These are phyloP conservation scores for Stomatorhinus ivindoensis DNA, from an alignment of 2,113 vertebrate genomes.

Conservation along the genomic window DNA sequence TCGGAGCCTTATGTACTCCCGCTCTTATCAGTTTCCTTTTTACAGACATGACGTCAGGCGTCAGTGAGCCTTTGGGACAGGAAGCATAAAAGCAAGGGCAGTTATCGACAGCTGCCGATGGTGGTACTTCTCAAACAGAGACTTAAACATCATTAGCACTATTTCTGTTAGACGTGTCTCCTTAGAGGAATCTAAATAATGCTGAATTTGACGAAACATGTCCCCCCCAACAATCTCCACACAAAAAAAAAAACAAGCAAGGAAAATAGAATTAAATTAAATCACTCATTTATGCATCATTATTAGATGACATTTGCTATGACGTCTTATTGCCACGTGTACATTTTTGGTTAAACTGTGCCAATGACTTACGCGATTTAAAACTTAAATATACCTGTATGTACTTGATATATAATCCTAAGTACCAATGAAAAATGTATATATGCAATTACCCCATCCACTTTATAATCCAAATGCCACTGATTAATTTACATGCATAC, in stretches of 20 bases:
- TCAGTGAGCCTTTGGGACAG: slow-evolving; percentile 53
- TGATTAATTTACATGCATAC: background rate
- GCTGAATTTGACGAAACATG: background rate
- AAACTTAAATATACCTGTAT: background rate
- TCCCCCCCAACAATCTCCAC: background rate
- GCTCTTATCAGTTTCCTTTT: slow-evolving; percentile 36
- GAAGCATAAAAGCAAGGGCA: slow-evolving; percentile 55
- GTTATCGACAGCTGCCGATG: background rate
- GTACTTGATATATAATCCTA: background rate
- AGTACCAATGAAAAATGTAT: background rate
- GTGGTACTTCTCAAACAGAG: background rate
- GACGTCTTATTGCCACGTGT: background rate
- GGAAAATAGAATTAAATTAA: background rate
- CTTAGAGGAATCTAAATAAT: background rate
- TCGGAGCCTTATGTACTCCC: slow-evolving; percentile 27
- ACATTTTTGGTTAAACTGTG: background rate
- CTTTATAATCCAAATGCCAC: background rate
- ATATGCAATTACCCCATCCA: background rate
- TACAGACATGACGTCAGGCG: slow-evolving; percentile 38
- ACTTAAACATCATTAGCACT: background rate
- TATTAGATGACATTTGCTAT: background rate
- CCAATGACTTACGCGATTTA: background rate
- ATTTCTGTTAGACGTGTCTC: slow-evolving; percentile 4
- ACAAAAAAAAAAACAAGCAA: background rate
- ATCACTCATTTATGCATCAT: background rate